These are phyloP conservation scores for Boleophthalmus pectinirostris DNA, from an alignment of 2,113 vertebrate genomes.

Conservation along the genomic window DNA sequence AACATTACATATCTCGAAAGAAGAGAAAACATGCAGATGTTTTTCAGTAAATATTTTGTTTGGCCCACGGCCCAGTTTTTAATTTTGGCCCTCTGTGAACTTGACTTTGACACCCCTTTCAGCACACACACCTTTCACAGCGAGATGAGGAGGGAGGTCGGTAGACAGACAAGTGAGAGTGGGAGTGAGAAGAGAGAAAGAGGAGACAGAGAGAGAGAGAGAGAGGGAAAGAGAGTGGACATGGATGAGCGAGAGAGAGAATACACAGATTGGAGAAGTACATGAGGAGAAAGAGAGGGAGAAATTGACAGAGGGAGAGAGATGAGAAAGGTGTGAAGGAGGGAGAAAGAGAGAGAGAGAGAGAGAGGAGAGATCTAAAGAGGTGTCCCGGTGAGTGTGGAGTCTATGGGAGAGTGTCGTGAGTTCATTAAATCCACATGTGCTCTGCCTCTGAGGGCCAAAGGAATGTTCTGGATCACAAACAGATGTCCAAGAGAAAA, in stretches of 20 bases:
- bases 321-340: background rate
- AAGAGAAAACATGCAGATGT: too few relatives aligned
- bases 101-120: too few relatives aligned
- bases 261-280: too few relatives aligned
- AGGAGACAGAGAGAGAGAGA: background rate
- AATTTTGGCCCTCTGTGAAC: too few relatives aligned
- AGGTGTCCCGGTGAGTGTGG: background rate
- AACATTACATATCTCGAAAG: too few relatives aligned
- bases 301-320: background rate
- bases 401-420: background rate
- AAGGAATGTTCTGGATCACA: slow-evolving; percentile 2
- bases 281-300: background rate
- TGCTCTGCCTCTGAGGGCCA: background rate
- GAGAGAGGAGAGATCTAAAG: background rate
- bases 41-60: too few relatives aligned
- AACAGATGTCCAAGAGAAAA: background rate
- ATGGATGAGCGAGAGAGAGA: background rate
- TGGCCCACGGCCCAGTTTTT: too few relatives aligned
- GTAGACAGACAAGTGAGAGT: too few relatives aligned
- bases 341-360: background rate
- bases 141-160: too few relatives aligned
- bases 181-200: too few relatives aligned
- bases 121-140: too few relatives aligned
- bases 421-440: slow-evolving; percentile 9
- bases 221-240: background rate